phyloP scores from a whole-genome alignment of 2,888 invertebrate genomes.

The Megalurothrips usitatus region DNA sequence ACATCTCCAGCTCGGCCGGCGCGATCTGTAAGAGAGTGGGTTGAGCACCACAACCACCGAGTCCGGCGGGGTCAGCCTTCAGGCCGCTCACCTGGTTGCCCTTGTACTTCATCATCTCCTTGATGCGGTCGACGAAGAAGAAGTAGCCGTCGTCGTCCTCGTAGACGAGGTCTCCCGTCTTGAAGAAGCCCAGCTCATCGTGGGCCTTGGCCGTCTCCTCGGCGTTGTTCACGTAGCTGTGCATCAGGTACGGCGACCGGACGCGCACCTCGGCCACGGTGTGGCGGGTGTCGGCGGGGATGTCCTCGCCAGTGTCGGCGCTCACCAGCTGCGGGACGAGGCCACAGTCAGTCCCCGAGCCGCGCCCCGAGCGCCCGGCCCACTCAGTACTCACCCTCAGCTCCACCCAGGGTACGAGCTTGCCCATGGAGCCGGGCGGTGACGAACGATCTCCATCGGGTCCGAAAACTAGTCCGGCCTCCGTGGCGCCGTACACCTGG shows the following conservation, averaged over 20 bases:
- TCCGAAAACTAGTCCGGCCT: neutral
- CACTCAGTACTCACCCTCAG: neutral
- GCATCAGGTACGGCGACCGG: neutral
- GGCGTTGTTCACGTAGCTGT: conserved; percentile 8
- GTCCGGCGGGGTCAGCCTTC: no score
- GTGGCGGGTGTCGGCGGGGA: neutral
- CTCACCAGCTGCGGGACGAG: neutral
- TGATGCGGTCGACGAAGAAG: conserved; percentile 9
- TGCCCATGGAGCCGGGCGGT: neutral
- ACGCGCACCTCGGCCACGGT: neutral
- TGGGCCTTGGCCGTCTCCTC: neutral
- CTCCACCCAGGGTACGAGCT: neutral
- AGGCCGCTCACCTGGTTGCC: neutral
- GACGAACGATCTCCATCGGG: neutral
- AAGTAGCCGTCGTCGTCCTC: conserved; percentile 2
- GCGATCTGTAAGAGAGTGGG: neutral
- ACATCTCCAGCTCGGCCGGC: neutral
- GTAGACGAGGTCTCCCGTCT: conserved; percentile 1
- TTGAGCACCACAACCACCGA: no score
- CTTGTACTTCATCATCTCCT: conserved; percentile 11
- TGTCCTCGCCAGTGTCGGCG: neutral
- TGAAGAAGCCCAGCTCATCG: neutral
- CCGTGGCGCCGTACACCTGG: conserved; percentile 14
- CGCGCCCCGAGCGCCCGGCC: neutral
- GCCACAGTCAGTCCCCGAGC: neutral